Base-by-base conservation (phyloP, 2,113 vertebrate species). In the Alaudala cheleensis region DNA sequence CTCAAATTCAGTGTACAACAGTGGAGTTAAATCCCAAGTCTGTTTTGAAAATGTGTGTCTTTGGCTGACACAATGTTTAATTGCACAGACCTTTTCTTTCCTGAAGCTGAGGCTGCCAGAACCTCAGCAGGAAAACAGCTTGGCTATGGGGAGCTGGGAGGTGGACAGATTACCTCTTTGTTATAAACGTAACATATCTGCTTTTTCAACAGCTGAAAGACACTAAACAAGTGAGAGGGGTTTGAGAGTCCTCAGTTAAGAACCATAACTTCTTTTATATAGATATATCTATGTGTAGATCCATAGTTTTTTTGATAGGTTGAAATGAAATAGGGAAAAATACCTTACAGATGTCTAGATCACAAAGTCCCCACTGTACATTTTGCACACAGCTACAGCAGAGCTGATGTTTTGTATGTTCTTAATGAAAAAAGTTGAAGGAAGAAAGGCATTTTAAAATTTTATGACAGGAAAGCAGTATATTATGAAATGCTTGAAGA, bases 301-400 rank as follows among this genome's bases (percentile, higher is more conserved):
- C 29, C 6, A 10, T 22, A 14, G 11, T 3, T 29, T 47, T 80
- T 40, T 39, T 25, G 1, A 39, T 71, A 50, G 5, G 26, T 24
- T 73, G 39, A 69, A 77, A 49, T 37, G 4, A 53, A 50, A 76
- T 21, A 20, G 19, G 10, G 20, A 56, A 74, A 71, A 85, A 50
- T 33, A n/a, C 51, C 13, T 14, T 40, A 33, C 11, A 53, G 19
- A 25, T n/a, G 10, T 45, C 25, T 28, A 22, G 23, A 47, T 82
- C 0, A 0, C 56, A 70, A 56, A 33, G 56, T 73, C 4, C 17
- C 10, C 5, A 0, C 47, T 90, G 8, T 58, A 24, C 2, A 0
- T 61, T 71, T 92, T 79, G 45, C 69, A 40, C 0, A 31, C 69
- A 54, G 26, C 56, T 45, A 31, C 17, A 49, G 61, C 31, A 85